Evolutionary conservation across 2,113 vertebrate species (phyloP), one percentile per base, ranked within the genome.

Genomic region (Larimichthys polyactis): DNA sequence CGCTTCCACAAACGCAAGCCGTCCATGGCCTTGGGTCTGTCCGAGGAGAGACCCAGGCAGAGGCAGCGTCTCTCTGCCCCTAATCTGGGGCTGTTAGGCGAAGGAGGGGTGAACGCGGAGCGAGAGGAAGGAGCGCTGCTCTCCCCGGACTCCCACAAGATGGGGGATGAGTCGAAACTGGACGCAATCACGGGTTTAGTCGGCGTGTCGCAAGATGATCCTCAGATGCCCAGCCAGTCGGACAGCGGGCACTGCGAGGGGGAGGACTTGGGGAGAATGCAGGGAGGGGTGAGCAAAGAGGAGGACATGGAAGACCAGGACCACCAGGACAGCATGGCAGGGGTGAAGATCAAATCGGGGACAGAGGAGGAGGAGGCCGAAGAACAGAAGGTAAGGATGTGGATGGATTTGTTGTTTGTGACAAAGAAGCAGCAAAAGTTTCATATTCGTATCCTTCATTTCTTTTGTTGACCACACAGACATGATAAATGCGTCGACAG

Each of bases 1-100:
- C 97, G 97, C 43, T 96, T 99, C 62, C 97, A 99, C 79, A 99
- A 99, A 83, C 96, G 98, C 3, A 99, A 99, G 62, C 96, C 96
- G 83, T 94, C 96, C 4, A 59, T 92, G 5, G 63, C 75, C 2
- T 92, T 97, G 40, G 95, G 87, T 10, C 62, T 92, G 29, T 94
- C 96, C 0, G 98, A 99, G 49, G 98, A 99, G 4, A 94, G 96
- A 60, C 94, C 96, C 66, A 91, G 97, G 0, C 97, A 96, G 88
- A 96, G 97, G 57, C 91, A 96, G 20, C 95, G 97, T 0, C 91
- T 96, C 10, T 43, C 96, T 7, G 67, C 94, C n/a, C 96, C 95
- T 24, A 49, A 95, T 64, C 93, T 96, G 0, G 97, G 96, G n/a
- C 75, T 96, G 0, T 83, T 95, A 52, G 90, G 92, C 57, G 94